Conservation (phyloP, 2,113 vertebrate genomes). For the Leptodactylus fuscus region DNA sequence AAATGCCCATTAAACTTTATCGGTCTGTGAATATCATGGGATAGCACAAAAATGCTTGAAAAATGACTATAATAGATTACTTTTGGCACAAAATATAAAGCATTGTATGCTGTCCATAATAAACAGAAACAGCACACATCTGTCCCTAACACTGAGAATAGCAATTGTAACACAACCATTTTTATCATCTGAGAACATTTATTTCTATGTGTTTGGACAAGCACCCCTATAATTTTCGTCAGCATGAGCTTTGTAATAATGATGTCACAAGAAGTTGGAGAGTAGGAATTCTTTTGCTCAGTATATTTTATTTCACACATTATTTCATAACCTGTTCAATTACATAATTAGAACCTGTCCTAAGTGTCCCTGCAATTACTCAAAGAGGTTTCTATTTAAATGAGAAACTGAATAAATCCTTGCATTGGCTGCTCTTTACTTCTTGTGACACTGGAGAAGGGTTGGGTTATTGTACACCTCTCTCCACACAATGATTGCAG, state of each 20-base stretch:
- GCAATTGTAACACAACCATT: background rate
- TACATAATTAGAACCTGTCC: slow-evolving; percentile 67
- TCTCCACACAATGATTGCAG: slow-evolving; percentile 53
- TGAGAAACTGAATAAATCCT: slow-evolving; percentile 55
- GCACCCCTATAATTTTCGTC: slow-evolving; percentile 49
- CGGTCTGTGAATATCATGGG: too few species aligned
- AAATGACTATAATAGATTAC: too few species aligned
- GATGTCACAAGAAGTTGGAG: slow-evolving; percentile 47
- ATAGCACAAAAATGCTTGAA: too few species aligned
- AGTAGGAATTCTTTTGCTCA: slow-evolving; percentile 20
- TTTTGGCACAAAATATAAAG: too few species aligned
- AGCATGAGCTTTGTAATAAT: slow-evolving; percentile 39
- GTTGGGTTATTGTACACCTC: slow-evolving; percentile 36
- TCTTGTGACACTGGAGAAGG: slow-evolving; percentile 42
- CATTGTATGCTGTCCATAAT: too few species aligned
- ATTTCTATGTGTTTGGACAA: background rate
- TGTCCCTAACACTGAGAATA: too few species aligned
- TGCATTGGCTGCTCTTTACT: slow-evolving; percentile 51
- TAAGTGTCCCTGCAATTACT: slow-evolving; percentile 66
- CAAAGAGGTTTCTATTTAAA: slow-evolving; percentile 69
- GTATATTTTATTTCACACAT: slow-evolving; percentile 67
- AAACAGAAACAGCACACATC: background rate
- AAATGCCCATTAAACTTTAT: too few species aligned
- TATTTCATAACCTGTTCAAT: slow-evolving; percentile 68
- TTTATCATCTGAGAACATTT: slow-evolving; percentile 4